These are phyloP conservation scores for Machaerirhynchus nigripectus DNA, from an alignment of 2,113 vertebrate genomes.

Conservation along the genomic window DNA sequence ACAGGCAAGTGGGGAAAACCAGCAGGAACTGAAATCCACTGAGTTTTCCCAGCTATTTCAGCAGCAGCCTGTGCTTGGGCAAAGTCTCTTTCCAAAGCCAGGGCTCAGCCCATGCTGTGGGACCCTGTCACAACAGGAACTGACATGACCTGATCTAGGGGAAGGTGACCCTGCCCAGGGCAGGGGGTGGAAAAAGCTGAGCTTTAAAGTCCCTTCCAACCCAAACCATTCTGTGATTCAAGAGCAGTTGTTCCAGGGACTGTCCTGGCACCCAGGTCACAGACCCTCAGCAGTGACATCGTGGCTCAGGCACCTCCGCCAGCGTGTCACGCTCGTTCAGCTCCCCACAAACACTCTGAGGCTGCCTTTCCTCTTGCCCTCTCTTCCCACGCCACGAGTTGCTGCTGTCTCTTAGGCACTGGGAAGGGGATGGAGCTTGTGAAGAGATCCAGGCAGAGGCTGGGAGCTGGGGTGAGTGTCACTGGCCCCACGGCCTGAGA, in stretches of 20 bases:
- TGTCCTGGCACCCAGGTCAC: background rate
- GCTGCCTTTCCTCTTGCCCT: background rate
- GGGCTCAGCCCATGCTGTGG: background rate
- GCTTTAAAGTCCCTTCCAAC: background rate
- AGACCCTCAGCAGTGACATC: background rate
- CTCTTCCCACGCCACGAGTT: background rate
- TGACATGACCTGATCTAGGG: too few relatives aligned
- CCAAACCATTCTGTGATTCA: background rate
- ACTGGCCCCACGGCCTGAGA: background rate
- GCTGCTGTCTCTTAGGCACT: background rate
- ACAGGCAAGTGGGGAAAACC: background rate
- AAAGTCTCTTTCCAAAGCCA: background rate
- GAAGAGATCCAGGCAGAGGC: background rate
- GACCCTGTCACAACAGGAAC: too few relatives aligned
- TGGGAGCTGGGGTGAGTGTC: background rate
- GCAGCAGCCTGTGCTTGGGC: background rate
- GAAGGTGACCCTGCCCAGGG: background rate
- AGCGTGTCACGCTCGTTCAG: rapidly evolving
- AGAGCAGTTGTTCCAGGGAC: background rate
- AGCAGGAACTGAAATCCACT: background rate
- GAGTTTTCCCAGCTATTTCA: background rate
- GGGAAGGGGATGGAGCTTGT: background rate
- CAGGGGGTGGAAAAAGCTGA: background rate
- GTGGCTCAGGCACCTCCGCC: background rate
- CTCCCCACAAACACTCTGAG: background rate